Percentiles rank a stretch among this genome's conserved stretches.
These are phyloP conservation scores for Ctena decussata DNA, from an alignment of 2,888 invertebrate genomes.

Conservation along the genomic window DNA sequence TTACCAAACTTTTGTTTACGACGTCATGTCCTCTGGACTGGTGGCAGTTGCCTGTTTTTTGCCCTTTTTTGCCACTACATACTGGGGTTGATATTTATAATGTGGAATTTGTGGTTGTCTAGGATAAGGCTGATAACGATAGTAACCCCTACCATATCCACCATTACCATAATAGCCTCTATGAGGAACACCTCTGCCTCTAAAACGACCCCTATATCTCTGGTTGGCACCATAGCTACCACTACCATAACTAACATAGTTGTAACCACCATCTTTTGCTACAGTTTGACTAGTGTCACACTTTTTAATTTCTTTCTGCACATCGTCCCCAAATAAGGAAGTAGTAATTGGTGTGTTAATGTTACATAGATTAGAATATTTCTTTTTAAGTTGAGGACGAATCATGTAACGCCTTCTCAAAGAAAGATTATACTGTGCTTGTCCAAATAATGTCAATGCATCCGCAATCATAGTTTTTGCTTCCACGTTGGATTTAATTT, in stretches of 20 bases:
- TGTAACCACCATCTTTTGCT: background rate
- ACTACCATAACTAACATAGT: background rate
- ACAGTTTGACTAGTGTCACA: constrained; percentile 23
- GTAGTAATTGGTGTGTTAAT: background rate
- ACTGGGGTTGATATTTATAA: background rate
- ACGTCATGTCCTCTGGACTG: background rate
- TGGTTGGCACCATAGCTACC: background rate
- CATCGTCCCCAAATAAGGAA: constrained; percentile 12
- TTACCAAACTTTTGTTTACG: background rate
- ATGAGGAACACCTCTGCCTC: background rate
- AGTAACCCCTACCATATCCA: background rate
- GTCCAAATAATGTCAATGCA: constrained; percentile 5
- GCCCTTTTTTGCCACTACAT: background rate
- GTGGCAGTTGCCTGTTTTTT: background rate
- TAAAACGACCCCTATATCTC: background rate
- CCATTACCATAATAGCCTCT: background rate
- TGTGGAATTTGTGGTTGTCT: background rate
- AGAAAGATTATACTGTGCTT: constrained; percentile 20
- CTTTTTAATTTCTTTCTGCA: constrained; percentile 8
- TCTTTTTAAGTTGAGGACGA: background rate
- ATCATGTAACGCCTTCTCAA: constrained; percentile 19
- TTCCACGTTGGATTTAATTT: background rate
- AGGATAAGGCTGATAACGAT: background rate
- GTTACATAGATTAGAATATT: constrained; percentile 5
- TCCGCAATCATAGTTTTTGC: constrained; percentile 20